These are phyloP conservation scores for Gorilla gorilla DNA, from an alignment of 2,113 vertebrate species.

Conservation along the genomic window DNA sequence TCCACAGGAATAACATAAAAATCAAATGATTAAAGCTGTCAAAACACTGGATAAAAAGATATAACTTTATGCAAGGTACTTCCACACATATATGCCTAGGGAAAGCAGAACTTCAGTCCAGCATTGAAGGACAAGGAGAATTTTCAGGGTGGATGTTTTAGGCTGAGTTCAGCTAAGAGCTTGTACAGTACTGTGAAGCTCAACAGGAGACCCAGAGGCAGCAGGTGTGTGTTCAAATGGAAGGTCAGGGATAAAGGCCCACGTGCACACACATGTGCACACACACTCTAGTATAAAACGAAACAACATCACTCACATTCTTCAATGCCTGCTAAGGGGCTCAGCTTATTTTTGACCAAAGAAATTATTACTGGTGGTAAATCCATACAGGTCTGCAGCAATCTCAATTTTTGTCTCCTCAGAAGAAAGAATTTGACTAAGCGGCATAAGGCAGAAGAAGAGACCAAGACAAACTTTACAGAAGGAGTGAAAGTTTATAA, in stretches of 20 bases:
- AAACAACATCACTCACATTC: accelerated
- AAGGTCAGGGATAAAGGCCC: neutral
- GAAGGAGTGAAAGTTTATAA: no score
- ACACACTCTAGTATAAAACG: neutral
- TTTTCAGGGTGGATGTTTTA: accelerated
- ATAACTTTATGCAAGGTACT: neutral
- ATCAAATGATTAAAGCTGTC: neutral
- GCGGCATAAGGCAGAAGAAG: no score
- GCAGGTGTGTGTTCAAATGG: accelerated
- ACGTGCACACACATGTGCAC: no score
- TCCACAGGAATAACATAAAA: neutral
- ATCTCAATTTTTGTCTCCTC: no score
- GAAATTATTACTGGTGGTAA: no score
- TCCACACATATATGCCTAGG: accelerated
- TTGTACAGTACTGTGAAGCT: neutral
- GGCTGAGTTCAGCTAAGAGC: no score
- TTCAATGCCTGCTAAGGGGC: neutral
- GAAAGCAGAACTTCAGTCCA: neutral
- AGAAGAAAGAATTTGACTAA: no score
- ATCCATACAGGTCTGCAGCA: no score
- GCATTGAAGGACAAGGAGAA: accelerated
- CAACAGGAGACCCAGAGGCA: accelerated
- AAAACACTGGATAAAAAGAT: neutral
- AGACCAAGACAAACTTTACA: no score
- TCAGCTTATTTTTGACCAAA: neutral